A percentile compares a stretch with the other conserved stretches of the same genome.
phyloP scores from a whole-genome alignment of 2,113 vertebrate genomes.

The Mormyrus iriodes region DNA sequence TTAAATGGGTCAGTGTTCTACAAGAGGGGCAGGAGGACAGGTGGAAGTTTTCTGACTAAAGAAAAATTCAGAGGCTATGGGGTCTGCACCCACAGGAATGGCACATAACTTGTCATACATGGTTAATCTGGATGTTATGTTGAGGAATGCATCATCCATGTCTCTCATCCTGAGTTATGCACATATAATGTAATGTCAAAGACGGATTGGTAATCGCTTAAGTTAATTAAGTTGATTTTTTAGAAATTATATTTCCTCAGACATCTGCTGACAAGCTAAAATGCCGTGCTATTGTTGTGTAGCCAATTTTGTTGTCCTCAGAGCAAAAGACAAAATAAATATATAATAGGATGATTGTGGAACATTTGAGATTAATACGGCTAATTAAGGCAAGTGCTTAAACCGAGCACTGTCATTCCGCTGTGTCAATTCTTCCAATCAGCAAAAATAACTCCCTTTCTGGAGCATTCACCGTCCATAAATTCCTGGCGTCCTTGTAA shows the following conservation, averaged over 20 bases:
- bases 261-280: background rate
- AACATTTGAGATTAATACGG: slow-evolving; percentile 17
- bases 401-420: background rate
- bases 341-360: background rate
- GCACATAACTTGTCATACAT: background rate
- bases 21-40: background rate
- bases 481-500: slow-evolving; percentile 5
- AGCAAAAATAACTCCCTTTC: slow-evolving; percentile 23
- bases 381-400: slow-evolving; percentile 5
- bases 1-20: background rate
- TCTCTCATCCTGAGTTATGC: background rate
- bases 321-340: slow-evolving; percentile 1
- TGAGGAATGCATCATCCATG: background rate
- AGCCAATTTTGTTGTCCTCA: background rate
- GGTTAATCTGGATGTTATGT: background rate
- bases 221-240: background rate
- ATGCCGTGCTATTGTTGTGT: background rate
- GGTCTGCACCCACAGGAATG: background rate
- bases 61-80: background rate
- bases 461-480: background rate
- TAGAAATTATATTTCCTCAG: background rate
- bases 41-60: background rate
- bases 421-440: background rate
- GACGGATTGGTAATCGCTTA: background rate
- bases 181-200: background rate